Percentiles rank a stretch among this genome's conserved stretches.
phyloP scores from a whole-genome alignment of 2,113 vertebrate genomes.

The Pluvialis apricaria region DNA sequence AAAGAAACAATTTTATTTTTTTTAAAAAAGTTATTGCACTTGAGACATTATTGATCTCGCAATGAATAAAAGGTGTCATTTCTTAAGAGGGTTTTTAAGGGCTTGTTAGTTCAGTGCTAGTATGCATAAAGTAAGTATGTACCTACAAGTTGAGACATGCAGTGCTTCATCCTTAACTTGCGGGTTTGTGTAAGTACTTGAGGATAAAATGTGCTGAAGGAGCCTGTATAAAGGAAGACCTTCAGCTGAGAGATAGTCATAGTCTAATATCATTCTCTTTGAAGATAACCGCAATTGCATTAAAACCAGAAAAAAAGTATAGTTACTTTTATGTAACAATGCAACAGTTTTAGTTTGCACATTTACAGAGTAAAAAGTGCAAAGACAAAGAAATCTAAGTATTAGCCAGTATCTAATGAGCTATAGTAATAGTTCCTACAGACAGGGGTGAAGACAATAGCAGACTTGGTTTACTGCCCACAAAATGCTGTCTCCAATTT shows the following conservation, averaged over 20 bases:
- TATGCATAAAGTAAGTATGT: background rate
- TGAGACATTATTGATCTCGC: background rate
- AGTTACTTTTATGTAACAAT: background rate
- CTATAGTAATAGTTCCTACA: background rate
- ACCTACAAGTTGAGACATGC: background rate
- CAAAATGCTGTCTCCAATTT: background rate
- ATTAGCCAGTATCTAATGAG: background rate
- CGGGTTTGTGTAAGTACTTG: background rate
- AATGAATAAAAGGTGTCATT: background rate
- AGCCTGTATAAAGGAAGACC: background rate
- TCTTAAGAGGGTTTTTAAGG: background rate
- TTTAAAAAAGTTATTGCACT: background rate
- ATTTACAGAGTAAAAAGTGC: background rate
- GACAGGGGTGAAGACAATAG: background rate
- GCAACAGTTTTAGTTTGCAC: background rate
- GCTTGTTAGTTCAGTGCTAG: background rate
- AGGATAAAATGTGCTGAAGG: fast-evolving
- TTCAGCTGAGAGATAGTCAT: background rate
- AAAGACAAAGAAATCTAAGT: background rate
- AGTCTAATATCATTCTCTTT: background rate
- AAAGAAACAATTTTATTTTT: background rate
- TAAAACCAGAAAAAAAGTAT: background rate
- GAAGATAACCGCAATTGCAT: background rate
- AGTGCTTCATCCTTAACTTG: background rate
- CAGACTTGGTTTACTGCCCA: background rate